Base-by-base conservation (phyloP, 2,888 invertebrate genomes). In the Ectemnius cavifrons region DNA sequence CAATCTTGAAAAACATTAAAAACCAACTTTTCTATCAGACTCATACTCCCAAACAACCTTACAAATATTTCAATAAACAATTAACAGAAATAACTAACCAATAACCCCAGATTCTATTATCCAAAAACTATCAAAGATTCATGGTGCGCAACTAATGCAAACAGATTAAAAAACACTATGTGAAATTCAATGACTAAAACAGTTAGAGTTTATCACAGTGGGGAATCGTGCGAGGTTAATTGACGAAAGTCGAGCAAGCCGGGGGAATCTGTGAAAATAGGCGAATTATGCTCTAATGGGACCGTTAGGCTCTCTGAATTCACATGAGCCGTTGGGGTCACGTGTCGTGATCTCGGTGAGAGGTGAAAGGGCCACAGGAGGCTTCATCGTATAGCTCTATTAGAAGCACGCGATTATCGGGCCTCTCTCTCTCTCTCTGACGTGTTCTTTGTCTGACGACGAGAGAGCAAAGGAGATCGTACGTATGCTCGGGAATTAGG, bases 311-410 rank as follows among this genome's bases (percentile, higher is more conserved):
- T 73, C 79, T 62, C 72, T 63, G 72, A 68, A 71, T 73, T 77
- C 80, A 74, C 74, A 72, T 79, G 16, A 52, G 16, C n/a, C n/a
- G 52, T 71, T 66, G 63, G 75, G 75, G 81, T 74, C 78, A 78
- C 74, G 81, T 71, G 76, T 80, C 72, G 73, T 71, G 64, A 66
- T 72, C 59, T 52, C 63, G 37, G 37, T 11, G 37, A 63, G 71
- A 82, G 77, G 84, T 74, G 75, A 78, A 82, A 80, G 79, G 79
- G 75, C 75, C 75, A 37, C 70, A 66, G 57, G 67, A 71, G 74
- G 75, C 70, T 65, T 69, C 61, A 62, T 71, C 74, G 71, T 70
- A 75, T 66, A 68, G 79, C 79, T 82, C 82, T 81, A 81, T 81
- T 82, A 75, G 77, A 73, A 66, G 75, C 79, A 71, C 70, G 71